These are phyloP conservation scores for Aphelocoma californica DNA, from an alignment of 2,797 vertebrate genomes.

Conservation along the genomic window DNA sequence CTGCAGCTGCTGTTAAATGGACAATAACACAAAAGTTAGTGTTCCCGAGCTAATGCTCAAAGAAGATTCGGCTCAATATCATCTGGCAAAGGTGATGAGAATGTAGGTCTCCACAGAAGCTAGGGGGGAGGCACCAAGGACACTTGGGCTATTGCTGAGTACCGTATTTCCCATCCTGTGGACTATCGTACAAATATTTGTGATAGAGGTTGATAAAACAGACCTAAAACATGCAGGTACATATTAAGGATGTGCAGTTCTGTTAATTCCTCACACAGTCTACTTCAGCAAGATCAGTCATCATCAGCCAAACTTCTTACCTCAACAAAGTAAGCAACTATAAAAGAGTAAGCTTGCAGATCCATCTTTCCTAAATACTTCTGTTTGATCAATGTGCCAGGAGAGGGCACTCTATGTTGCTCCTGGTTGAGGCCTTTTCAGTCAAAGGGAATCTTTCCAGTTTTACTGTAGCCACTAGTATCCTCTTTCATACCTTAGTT, in stretches of 20 bases:
- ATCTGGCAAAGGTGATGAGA: neutral
- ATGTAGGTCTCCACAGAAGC: neutral
- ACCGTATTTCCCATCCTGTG: neutral
- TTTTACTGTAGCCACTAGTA: neutral
- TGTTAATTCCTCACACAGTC: neutral
- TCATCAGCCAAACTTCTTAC: neutral
- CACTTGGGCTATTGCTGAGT: neutral
- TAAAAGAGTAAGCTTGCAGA: neutral
- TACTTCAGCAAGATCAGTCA: neutral
- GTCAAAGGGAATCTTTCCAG: neutral
- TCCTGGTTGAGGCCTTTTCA: neutral
- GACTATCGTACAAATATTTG: neutral
- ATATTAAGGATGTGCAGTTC: neutral
- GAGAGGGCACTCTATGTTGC: neutral
- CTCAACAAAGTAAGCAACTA: neutral
- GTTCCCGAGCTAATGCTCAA: neutral
- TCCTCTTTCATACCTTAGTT: neutral
- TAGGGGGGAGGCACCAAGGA: neutral
- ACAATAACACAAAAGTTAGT: accelerated
- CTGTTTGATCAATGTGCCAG: neutral
- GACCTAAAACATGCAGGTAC: neutral
- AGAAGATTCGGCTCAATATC: neutral
- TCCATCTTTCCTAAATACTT: neutral
- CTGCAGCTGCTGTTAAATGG: neutral
- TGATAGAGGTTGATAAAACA: neutral